Evolutionary conservation across 2,797 vertebrate species (phyloP), one percentile per base, ranked within the genome.

Genomic region (Nannoperca obscura): DNA sequence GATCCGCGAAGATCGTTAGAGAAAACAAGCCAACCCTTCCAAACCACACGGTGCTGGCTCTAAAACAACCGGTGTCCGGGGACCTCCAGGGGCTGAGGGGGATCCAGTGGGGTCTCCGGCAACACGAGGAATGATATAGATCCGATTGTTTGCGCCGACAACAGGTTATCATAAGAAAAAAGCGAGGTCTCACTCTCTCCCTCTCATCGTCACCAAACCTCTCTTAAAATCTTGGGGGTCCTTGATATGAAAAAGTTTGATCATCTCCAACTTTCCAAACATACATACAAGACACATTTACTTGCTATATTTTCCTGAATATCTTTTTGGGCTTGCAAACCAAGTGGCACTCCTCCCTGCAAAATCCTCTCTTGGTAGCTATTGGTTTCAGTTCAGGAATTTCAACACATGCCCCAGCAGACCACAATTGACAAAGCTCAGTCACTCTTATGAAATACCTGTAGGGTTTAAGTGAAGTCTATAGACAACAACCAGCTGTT

Each of bases 331-430:
- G 15, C 15, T 81, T 67, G 42, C 74, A 78, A 71, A 82, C 62
- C 57, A 67, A 85, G 30, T 70, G 42, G 12, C 67, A 58, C 80
- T 7, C 69, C 79, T 36, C 40, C 53, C 19, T 46, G 50, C 3
- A 72, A 81, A 86, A 88, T 62, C 74, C 69, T 82, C 70, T 82
- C 60, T 83, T 69, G 57, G 85, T 86, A 86, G 88, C 86, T 81
- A 71, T 84, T 91, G 88, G 88, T 91, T 92, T 91, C 86, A 89
- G 84, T 84, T 89, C 71, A 94, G 90, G 93, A 94, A 94, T 94
- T 92, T 88, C 90, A 86, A 89, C 93, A 91, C 93, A 91, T 89
- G 93, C 86, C 92, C 84, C 81, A 83, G 92, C 92, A 94, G 80
- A 88, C 90, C 93, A 85, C 85, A 90, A 83, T 46, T 86, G 92